Conservation (phyloP, 1,140 invertebrate species). For the Araneus ventricosus region DNA sequence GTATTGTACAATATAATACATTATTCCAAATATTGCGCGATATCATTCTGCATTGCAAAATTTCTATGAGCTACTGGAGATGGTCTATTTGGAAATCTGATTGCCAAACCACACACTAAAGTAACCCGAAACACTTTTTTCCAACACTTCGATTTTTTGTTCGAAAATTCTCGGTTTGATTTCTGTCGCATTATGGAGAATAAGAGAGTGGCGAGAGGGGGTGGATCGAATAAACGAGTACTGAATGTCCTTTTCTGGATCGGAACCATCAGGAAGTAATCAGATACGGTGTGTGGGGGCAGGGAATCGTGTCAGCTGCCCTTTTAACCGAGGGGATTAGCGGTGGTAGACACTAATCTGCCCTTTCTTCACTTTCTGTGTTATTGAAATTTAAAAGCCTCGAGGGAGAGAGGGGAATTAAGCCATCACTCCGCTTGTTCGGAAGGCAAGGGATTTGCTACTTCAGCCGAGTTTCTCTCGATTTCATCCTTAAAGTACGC, state of each 20-base stretch:
- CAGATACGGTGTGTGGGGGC: neutral
- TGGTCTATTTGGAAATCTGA: too few species aligned
- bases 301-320: constrained; percentile 11
- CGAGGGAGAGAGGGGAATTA: neutral
- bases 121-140: neutral
- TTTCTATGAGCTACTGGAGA: neutral
- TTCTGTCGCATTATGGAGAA: too few species aligned
- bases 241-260: neutral
- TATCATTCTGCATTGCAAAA: neutral
- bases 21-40: neutral
- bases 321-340: neutral
- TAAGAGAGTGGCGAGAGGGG: neutral
- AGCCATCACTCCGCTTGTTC: constrained; percentile 2
- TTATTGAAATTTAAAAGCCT: constrained; percentile 65
- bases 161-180: neutral
- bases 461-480: neutral
- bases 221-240: constrained; percentile 28
- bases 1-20: neutral
- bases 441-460: neutral
- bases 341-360: constrained; percentile 38
- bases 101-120: neutral
- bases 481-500: too few species aligned
- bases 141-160: neutral
- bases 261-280: neutral
- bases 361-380: constrained; percentile 11